phyloP scores from a whole-genome alignment of 2,888 invertebrate genomes.

The Heteromyza rotundicornis region DNA sequence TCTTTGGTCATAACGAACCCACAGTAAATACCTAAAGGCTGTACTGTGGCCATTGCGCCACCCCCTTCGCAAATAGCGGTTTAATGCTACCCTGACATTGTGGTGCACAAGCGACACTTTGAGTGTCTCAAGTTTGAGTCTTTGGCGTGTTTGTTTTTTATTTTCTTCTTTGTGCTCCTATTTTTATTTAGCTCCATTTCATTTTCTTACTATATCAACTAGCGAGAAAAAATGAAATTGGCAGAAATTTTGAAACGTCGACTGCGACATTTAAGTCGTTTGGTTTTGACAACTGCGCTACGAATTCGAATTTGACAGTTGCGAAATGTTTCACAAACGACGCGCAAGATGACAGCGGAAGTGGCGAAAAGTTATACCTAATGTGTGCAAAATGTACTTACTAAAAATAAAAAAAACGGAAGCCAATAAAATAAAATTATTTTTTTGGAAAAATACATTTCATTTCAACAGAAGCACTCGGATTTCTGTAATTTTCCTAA shows the following conservation, averaged over 20 bases:
- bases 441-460: no score
- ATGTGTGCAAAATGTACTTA: no score
- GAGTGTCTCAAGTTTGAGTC: not conserved
- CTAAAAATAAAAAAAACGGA: no score
- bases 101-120: not conserved
- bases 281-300: no score
- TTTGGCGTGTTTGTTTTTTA: not conserved
- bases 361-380: conserved; percentile 11
- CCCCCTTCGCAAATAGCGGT: not conserved
- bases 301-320: not conserved
- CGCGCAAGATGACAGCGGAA: conserved; percentile 17
- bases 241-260: no score
- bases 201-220: no score
- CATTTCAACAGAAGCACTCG: no score
- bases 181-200: not conserved
- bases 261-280: no score
- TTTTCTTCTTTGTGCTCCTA: not conserved
- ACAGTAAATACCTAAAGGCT: not conserved
- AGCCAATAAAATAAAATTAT: no score
- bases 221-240: no score
- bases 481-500: no score
- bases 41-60: not conserved
- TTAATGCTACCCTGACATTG: conserved; percentile 4
- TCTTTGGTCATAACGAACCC: conserved; percentile 3
- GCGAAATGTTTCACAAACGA: conserved; percentile 2